Evolutionary conservation across 2,888 invertebrate genomes (phyloP).

Genomic region (Himalopsyche anomala): DNA sequence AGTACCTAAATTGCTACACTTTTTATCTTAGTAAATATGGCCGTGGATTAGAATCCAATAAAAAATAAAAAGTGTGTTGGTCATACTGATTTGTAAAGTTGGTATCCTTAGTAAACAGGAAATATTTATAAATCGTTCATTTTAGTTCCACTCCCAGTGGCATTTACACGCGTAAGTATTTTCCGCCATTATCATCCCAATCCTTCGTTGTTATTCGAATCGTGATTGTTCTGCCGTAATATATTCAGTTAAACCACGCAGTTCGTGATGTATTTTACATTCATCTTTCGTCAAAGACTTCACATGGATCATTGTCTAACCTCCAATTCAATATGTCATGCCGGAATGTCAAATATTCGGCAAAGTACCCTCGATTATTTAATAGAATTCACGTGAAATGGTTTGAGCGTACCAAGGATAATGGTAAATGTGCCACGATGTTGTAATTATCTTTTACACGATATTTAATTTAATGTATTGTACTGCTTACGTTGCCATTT

Average conservation of each 20-base stretch:
- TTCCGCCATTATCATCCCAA: slow-evolving; percentile 19
- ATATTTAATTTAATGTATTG: too few relatives aligned
- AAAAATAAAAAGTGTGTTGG: too few relatives aligned
- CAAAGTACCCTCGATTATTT: neutral
- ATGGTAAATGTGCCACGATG: too few relatives aligned
- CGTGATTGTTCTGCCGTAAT: neutral
- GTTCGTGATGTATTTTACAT: neutral
- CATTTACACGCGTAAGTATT: slow-evolving; percentile 84
- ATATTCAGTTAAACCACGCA: neutral
- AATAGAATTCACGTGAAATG: neutral
- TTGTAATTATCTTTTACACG: too few relatives aligned
- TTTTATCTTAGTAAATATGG: too few relatives aligned
- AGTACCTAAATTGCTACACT: too few relatives aligned
- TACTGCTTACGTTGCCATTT: too few relatives aligned
- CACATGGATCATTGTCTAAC: neutral
- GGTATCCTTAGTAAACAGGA: slow-evolving; percentile 46
- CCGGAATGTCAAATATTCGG: slow-evolving; percentile 44
- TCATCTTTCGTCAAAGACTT: neutral
- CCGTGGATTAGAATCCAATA: too few relatives aligned
- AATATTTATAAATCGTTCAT: slow-evolving; percentile 69
- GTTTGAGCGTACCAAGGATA: too few relatives aligned
- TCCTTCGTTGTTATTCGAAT: neutral
- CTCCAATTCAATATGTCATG: slow-evolving; percentile 32
- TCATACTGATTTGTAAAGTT: neutral
- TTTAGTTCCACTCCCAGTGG: slow-evolving; percentile 83